Evolutionary conservation across 2,797 vertebrate species (phyloP).

Genomic region (Saxicola maurus): DNA sequence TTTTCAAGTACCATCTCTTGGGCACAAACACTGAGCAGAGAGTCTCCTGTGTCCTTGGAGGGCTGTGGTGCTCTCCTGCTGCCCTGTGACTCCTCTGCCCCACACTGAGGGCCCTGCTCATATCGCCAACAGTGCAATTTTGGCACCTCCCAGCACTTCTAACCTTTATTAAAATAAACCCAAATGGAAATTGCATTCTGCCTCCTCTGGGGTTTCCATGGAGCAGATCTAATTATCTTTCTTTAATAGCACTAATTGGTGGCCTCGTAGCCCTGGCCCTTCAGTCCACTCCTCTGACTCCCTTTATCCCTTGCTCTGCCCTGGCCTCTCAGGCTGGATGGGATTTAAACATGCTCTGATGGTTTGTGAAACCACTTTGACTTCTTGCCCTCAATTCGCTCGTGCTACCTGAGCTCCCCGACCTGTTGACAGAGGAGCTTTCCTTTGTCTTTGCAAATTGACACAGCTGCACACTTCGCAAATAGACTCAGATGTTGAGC

Average conservation of each 20-base stretch:
- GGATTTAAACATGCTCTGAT: constrained; percentile 44
- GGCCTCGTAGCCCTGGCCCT: constrained; percentile 50
- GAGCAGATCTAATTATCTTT: constrained; percentile 72
- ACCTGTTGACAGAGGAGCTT: constrained; percentile 74
- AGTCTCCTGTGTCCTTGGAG: accelerated
- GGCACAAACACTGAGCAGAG: not conserved
- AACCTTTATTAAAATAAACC: constrained; percentile 49
- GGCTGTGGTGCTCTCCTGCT: not conserved
- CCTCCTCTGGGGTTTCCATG: constrained; percentile 66
- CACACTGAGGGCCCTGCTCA: not conserved
- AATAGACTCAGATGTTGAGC: constrained; percentile 71
- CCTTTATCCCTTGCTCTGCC: constrained; percentile 51
- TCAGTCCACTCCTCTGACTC: constrained; percentile 14
- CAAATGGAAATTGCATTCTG: constrained; percentile 53
- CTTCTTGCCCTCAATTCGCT: constrained; percentile 65
- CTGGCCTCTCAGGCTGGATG: constrained; percentile 5
- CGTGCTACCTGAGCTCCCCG: constrained; percentile 72
- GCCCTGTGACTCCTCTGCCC: not conserved
- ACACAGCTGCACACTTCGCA: constrained; percentile 91
- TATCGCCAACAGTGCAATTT: not conserved
- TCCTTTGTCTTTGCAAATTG: constrained; percentile 84
- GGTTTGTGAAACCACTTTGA: constrained; percentile 68
- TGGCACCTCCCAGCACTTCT: constrained; percentile 2
- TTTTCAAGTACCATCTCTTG: not conserved
- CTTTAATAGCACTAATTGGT: constrained; percentile 71